Evolutionary conservation across 2,888 invertebrate genomes (phyloP).

Genomic region (Baronia brevicornis): DNA sequence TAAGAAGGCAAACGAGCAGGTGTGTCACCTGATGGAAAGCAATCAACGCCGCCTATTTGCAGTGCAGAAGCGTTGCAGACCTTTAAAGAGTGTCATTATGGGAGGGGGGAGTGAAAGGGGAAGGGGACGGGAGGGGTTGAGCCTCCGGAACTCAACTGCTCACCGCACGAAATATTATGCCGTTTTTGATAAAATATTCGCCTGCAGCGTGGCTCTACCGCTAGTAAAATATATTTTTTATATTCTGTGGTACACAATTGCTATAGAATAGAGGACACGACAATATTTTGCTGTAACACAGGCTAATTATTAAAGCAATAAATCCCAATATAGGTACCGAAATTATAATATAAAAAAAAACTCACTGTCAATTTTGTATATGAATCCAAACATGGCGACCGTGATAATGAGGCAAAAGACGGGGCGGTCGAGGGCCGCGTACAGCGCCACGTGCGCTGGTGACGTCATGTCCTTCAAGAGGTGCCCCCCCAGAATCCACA

Average conservation of each 20-base stretch:
- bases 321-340: neutral
- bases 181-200: constrained; percentile 18
- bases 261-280: neutral
- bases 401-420: constrained; percentile 45
- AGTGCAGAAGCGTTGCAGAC: too few relatives aligned
- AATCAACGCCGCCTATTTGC: too few relatives aligned
- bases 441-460: constrained; percentile 38
- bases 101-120: too few relatives aligned
- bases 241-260: neutral
- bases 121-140: too few relatives aligned
- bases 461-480: constrained; percentile 31
- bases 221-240: neutral
- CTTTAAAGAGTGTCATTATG: too few relatives aligned
- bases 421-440: constrained; percentile 53
- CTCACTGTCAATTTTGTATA: constrained; percentile 50
- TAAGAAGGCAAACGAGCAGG: too few relatives aligned
- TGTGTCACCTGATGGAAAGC: too few relatives aligned
- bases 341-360: constrained; percentile 10
- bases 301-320: neutral
- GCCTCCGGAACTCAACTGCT: too few relatives aligned
- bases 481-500: constrained; percentile 44
- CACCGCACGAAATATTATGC: too few relatives aligned
- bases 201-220: constrained; percentile 39
- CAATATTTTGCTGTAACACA: neutral
- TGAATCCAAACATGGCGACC: constrained; percentile 47